Conservation (phyloP, 2,113 vertebrate species). For the Bubo blakistoni region DNA sequence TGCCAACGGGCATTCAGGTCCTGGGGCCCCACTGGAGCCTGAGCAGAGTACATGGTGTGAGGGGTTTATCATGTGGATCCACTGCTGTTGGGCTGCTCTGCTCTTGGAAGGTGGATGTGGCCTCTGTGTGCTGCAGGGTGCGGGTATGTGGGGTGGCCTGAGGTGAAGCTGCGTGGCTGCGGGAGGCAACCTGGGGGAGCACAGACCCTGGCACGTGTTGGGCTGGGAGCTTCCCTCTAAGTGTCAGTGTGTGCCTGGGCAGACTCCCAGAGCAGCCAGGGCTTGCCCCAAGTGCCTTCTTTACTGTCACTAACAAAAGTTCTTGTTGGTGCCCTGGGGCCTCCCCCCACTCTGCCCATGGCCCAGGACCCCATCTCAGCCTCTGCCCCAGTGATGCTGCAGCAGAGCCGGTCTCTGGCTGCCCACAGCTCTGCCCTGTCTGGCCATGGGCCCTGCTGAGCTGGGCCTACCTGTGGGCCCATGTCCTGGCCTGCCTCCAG, state of each 20-base stretch:
- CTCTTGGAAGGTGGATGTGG: rapidly evolving
- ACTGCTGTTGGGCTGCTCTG: rapidly evolving
- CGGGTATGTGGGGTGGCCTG: rapidly evolving
- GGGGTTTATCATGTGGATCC: rapidly evolving
- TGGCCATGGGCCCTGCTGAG: neutral
- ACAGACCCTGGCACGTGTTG: rapidly evolving
- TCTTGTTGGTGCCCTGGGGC: neutral
- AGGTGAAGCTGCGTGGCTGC: rapidly evolving
- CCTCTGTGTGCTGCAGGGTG: rapidly evolving
- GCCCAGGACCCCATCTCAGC: neutral
- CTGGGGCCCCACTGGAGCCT: rapidly evolving
- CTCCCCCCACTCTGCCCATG: rapidly evolving
- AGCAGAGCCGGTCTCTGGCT: too few species aligned
- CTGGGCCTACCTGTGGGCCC: too few species aligned
- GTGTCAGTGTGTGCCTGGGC: rapidly evolving
- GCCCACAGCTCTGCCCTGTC: neutral
- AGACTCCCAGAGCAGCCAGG: neutral
- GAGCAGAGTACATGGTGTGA: rapidly evolving
- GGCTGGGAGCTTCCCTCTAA: neutral
- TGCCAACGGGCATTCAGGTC: rapidly evolving
- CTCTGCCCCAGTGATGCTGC: too few species aligned
- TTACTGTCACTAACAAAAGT: neutral
- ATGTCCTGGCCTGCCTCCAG: neutral
- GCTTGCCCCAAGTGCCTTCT: neutral
- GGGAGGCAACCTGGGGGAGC: too few species aligned